phyloP scores from a whole-genome alignment of 2,797 vertebrate genomes.

The Sebastes taczanowskii region DNA sequence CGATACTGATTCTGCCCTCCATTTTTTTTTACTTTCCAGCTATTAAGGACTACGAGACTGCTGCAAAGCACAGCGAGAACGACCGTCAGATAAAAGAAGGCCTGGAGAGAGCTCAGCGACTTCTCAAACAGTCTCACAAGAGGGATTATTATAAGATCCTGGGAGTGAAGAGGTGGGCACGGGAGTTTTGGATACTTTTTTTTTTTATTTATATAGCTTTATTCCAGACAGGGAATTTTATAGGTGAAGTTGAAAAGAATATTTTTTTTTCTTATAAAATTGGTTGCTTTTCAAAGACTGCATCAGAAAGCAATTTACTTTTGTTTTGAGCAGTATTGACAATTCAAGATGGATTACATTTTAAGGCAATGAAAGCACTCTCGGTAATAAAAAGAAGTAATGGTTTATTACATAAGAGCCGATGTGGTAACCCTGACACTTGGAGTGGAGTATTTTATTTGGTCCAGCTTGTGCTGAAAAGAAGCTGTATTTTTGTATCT shows the following conservation, averaged over 20 bases:
- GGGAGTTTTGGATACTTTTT: background rate
- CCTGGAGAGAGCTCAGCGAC: constrained; percentile 92
- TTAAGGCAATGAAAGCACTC: background rate
- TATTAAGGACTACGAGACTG: constrained; percentile 92
- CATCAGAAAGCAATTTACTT: background rate
- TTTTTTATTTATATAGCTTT: background rate
- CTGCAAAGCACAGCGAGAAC: constrained; percentile 90
- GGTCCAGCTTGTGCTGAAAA: background rate
- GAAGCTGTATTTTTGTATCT: background rate
- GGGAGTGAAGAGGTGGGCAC: constrained; percentile 93
- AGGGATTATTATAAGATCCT: constrained; percentile 99
- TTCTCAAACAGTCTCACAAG: constrained; percentile 95
- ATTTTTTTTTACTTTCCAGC: constrained; percentile 77
- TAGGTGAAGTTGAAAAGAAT: background rate
- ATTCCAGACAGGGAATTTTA: background rate
- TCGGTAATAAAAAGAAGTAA: background rate
- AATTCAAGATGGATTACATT: background rate
- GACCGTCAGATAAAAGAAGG: constrained; percentile 94
- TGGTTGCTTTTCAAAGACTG: background rate
- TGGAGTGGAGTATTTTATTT: constrained; percentile 1
- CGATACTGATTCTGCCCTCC: constrained; percentile 2
- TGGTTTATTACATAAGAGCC: background rate
- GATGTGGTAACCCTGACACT: background rate
- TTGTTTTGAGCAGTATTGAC: background rate
- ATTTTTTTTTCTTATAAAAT: background rate